These are phyloP conservation scores for Phrynocephalus guinanensis DNA, from an alignment of 2,797 vertebrate genomes.

Conservation along the genomic window DNA sequence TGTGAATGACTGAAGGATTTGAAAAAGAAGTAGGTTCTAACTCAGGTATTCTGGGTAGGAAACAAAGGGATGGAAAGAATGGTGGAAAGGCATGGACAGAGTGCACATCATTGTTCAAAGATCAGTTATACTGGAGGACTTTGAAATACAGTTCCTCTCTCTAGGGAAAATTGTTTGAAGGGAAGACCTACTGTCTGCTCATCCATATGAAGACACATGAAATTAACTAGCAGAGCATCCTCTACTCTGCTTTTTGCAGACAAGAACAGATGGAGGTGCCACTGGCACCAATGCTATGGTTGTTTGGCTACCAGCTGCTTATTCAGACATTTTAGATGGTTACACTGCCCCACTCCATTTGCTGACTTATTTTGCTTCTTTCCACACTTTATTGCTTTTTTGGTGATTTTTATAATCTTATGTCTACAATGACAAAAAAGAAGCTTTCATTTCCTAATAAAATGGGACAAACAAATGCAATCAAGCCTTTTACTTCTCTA, in stretches of 20 bases:
- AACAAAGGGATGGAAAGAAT: background rate
- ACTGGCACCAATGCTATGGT: background rate
- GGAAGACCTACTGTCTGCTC: background rate
- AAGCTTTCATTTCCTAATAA: background rate
- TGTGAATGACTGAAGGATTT: background rate
- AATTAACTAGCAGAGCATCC: background rate
- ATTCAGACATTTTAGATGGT: background rate
- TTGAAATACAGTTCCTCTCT: background rate
- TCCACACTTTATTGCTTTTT: background rate
- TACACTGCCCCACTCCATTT: background rate
- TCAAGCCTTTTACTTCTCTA: background rate
- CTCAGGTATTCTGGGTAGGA: background rate
- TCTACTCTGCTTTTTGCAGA: background rate
- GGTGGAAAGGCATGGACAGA: background rate
- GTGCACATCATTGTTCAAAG: background rate
- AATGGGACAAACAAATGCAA: background rate
- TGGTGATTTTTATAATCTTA: background rate
- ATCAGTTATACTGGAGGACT: background rate
- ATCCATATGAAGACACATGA: background rate
- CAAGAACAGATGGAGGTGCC: background rate
- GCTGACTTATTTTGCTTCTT: background rate
- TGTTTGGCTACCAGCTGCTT: background rate
- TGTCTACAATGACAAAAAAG: background rate
- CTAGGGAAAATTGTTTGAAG: background rate
- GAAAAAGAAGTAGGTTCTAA: background rate